These are phyloP conservation scores for Hippotragus niger DNA, from an alignment of 2,113 vertebrate species.

Conservation along the genomic window DNA sequence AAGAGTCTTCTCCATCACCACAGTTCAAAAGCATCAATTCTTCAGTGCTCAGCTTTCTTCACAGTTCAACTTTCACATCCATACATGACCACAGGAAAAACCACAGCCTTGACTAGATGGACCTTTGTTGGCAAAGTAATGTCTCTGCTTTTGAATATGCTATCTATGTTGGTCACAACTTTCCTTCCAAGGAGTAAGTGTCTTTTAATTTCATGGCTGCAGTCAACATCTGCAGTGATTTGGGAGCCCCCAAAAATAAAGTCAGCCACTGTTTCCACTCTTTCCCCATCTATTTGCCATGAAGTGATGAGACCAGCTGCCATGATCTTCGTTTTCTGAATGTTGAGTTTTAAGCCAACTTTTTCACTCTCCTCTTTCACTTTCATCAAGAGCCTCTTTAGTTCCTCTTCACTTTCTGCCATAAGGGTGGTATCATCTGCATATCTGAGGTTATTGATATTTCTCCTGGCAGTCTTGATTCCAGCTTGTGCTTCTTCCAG, in stretches of 20 bases:
- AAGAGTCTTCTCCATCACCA: background rate
- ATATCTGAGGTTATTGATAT: background rate
- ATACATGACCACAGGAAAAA: background rate
- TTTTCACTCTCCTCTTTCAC: background rate
- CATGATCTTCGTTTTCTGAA: background rate
- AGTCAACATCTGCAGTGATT: background rate
- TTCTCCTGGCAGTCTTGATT: background rate
- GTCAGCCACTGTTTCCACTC: background rate
- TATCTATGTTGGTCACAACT: background rate
- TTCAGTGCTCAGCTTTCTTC: accelerated
- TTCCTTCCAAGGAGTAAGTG: background rate
- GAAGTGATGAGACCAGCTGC: background rate
- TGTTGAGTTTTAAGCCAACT: background rate
- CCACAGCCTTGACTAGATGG: background rate
- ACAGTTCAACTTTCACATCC: background rate
- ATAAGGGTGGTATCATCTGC: background rate
- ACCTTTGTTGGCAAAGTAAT: background rate
- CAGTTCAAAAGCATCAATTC: background rate
- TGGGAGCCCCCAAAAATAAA: background rate
- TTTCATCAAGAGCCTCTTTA: background rate
- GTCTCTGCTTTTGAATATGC: background rate
- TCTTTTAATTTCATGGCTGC: background rate
- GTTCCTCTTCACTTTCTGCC: background rate
- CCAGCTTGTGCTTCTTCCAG: background rate
- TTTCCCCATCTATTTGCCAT: background rate